Evolutionary conservation across 2,888 invertebrate species (phyloP).

Genomic region (Thymelicus acteon): DNA sequence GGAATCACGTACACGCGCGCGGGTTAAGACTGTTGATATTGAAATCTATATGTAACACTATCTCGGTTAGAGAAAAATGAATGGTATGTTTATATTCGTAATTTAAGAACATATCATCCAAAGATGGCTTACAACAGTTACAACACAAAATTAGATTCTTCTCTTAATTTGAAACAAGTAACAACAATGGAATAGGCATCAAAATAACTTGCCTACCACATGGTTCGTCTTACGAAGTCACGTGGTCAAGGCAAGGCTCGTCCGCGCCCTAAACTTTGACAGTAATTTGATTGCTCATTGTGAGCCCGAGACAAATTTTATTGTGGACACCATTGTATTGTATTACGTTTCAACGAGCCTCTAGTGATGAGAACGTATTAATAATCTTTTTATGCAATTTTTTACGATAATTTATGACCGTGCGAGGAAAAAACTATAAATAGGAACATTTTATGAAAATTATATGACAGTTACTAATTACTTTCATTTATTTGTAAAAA

Average conservation of each 20-base stretch:
- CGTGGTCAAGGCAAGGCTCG: slow-evolving; percentile 47
- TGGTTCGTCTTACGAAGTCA: slow-evolving; percentile 1
- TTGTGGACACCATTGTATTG: slow-evolving; percentile 68
- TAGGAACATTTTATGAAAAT: too few relatives aligned
- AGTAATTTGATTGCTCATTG: slow-evolving; percentile 82
- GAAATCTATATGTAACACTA: slow-evolving; percentile 81
- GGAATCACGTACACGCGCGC: slow-evolving; percentile 79
- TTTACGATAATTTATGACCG: background rate
- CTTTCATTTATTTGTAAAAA: too few relatives aligned
- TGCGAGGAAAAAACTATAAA: background rate
- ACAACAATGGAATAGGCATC: too few relatives aligned
- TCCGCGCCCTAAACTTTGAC: slow-evolving; percentile 58
- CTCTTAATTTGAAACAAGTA: too few relatives aligned
- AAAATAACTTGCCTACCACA: too few relatives aligned
- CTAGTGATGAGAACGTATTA: slow-evolving; percentile 51
- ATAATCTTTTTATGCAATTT: background rate
- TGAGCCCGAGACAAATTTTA: slow-evolving; percentile 73
- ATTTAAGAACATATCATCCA: background rate
- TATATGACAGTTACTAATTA: too few relatives aligned
- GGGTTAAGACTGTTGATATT: slow-evolving; percentile 84
- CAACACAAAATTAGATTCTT: too few relatives aligned
- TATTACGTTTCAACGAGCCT: slow-evolving; percentile 52
- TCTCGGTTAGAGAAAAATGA: slow-evolving; percentile 55
- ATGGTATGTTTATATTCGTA: slow-evolving; percentile 18
- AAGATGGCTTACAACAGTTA: too few relatives aligned